Evolutionary conservation across 2,797 vertebrate genomes (phyloP).

Genomic region (Fistularia commersonii): DNA sequence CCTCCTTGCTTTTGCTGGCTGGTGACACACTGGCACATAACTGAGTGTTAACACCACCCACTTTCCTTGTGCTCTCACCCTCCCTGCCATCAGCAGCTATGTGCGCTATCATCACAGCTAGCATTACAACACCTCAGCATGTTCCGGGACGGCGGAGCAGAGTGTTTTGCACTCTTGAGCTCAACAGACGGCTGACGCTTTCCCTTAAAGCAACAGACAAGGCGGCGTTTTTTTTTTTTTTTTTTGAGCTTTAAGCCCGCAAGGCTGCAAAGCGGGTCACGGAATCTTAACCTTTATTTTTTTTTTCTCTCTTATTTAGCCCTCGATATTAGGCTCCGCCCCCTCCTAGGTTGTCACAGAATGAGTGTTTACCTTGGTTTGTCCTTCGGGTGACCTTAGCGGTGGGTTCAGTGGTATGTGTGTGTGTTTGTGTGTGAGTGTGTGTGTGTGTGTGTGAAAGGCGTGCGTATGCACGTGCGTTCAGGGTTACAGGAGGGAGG

Average conservation of each 20-base stretch:
- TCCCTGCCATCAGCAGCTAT: conserved; percentile 42
- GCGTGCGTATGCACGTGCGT: conserved; percentile 24
- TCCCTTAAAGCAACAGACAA: no score
- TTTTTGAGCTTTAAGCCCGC: conserved; percentile 2
- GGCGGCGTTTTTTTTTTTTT: no score
- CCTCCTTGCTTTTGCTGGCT: neutral
- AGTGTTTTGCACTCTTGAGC: conserved; percentile 37
- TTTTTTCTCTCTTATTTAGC: no score
- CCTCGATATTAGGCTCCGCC: conserved; percentile 15
- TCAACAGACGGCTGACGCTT: conserved; percentile 18
- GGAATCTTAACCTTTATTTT: conserved; percentile 12
- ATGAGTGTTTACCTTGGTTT: conserved; percentile 39
- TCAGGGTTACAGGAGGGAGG: neutral
- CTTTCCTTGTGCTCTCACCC: conserved; percentile 52
- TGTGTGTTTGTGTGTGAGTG: no score
- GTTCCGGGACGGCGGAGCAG: conserved; percentile 45
- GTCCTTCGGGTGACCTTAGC: conserved; percentile 49
- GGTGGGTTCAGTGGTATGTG: conserved; percentile 47
- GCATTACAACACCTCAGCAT: conserved; percentile 69
- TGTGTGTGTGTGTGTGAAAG: conserved; percentile 35
- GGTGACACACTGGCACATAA: conserved; percentile 2
- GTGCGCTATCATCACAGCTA: conserved; percentile 59
- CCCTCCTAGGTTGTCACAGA: conserved; percentile 37
- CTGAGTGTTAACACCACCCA: conserved; percentile 62
- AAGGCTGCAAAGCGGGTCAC: conserved; percentile 3